Conservation (phyloP, 1,140 invertebrate species). For the Temnothorax longispinosus region DNA sequence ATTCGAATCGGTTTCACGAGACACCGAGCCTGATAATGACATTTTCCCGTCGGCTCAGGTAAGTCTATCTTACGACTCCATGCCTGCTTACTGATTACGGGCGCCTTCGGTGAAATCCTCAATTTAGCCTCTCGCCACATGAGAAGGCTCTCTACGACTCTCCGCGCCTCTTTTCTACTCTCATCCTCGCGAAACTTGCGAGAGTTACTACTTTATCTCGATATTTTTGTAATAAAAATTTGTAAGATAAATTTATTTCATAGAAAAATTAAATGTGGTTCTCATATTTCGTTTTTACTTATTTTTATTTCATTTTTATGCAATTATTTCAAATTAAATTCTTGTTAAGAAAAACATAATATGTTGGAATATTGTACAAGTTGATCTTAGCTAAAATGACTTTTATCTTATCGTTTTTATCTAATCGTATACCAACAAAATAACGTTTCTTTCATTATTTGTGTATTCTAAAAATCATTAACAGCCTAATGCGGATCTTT, state of each 20-base stretch:
- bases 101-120: conserved; percentile 7
- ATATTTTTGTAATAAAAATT: not conserved
- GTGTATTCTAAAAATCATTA: not conserved
- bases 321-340: not conserved
- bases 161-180: not conserved
- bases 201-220: not conserved
- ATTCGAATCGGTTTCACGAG: conserved; percentile 72
- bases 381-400: not conserved
- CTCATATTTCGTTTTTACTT: not conserved
- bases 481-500: not conserved
- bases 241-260: not conserved
- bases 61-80: conserved; percentile 57
- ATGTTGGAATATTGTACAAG: not conserved
- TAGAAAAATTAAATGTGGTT: not conserved
- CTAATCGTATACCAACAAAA: not conserved
- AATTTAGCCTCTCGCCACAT: conserved; percentile 25
- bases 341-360: not conserved
- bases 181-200: not conserved
- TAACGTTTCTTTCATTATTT: not conserved
- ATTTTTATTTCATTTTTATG: not conserved
- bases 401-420: not conserved
- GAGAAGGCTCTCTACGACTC: not conserved
- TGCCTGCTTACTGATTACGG: conserved; percentile 52
- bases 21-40: conserved; percentile 72
- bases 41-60: conserved; percentile 65